Percentiles rank a stretch among this genome's conserved stretches.
Conservation (phyloP, 2,113 vertebrate genomes). For the Lontra canadensis region DNA sequence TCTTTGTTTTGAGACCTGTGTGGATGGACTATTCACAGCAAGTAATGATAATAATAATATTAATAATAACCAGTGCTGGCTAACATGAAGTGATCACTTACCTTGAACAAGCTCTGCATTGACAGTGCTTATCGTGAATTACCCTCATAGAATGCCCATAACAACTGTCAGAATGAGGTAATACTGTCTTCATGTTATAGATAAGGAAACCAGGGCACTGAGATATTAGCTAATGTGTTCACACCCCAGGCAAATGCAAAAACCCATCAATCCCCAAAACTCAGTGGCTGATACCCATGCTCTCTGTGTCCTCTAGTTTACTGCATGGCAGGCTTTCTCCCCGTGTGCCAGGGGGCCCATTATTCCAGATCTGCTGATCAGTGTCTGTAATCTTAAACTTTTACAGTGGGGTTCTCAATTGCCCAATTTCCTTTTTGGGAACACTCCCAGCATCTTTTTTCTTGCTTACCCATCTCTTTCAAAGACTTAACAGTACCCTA, state of each 20-base stretch:
- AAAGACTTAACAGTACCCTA: background rate
- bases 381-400: background rate
- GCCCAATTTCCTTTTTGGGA: background rate
- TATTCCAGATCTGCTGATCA: background rate
- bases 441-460: background rate
- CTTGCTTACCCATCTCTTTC: background rate
- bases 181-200: background rate
- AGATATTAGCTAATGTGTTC: background rate
- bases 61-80: constrained; percentile 51
- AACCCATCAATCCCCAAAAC: too few species aligned
- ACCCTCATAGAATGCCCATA: background rate
- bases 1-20: constrained; percentile 58
- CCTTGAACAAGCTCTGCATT: background rate
- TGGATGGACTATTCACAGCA: constrained; percentile 34
- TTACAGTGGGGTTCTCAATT: background rate
- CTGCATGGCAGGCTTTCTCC: background rate
- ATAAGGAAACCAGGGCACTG: background rate
- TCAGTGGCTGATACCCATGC: background rate
- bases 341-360: background rate
- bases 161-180: background rate
- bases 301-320: background rate
- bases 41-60: constrained; percentile 42
- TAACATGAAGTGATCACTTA: background rate
- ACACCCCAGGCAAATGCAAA: background rate
- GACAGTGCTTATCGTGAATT: background rate